Base-by-base conservation (phyloP, 2,888 invertebrate genomes). In the Apamea crenata region DNA sequence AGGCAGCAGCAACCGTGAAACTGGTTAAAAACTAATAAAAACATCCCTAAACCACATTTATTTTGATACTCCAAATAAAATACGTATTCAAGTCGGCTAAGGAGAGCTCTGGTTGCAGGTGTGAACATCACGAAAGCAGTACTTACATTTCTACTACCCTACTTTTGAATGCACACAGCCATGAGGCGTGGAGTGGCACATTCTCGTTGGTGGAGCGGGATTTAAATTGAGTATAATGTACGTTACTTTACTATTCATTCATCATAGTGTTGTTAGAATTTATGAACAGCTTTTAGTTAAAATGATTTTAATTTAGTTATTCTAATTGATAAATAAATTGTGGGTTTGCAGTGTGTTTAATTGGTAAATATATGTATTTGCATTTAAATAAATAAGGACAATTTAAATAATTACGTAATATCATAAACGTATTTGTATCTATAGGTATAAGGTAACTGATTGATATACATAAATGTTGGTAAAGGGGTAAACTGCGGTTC, bases 141-240 rank as follows among this genome's bases (percentile, higher is more conserved):
- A 77, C 88, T 88, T 75, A 79, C 56, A 74, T 77, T 71, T 71
- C 53, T 67, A 50, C 59, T 81, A 78, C 56, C 74, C 74, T 76
- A 77, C 83, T 88, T 88, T 69, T 65, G 67, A 76, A 86, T 77
- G 78, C 88, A 73, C 67, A 72, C 50, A 74, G 44, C 78, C 83
- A 63, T 65, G 70, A 72, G 59, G 77, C 75, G 66, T 76, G 32
- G 78, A 86, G 82, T 82, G 74, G 69, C 74, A 59, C 66, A 72
- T 82, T 75, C 88, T 70, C 76, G 59, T 44, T 74, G 61, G 50
- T 56, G 76, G 10, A 84, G 59, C 71, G 50, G 32, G 80, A 53
- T 63, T 84, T 80, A 87, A 87, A 84, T 74, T 85, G 68, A 85
- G 85, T 74, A 77, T 74, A 85, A 87, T 74, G 68, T 77, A 87